Evolutionary conservation across 2,797 vertebrate species (phyloP).

Genomic region (Gobio occitaniae): DNA sequence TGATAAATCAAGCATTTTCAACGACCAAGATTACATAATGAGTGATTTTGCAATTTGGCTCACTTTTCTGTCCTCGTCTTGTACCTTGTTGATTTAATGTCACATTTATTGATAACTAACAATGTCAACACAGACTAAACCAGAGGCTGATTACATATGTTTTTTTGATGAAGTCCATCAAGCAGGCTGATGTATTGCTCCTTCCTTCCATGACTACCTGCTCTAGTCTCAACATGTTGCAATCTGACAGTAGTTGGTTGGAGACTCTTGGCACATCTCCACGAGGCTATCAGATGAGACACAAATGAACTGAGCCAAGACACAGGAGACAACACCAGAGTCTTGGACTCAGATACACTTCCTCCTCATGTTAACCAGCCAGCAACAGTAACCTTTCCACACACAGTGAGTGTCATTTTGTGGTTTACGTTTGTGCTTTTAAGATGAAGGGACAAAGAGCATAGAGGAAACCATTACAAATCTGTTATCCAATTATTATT

Average conservation of each 20-base stretch:
- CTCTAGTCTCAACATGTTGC: constrained; percentile 58
- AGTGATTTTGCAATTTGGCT: background rate
- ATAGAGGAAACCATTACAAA: constrained; percentile 23
- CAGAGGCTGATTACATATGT: constrained; percentile 43
- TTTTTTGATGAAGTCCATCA: constrained; percentile 52
- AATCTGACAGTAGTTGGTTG: constrained; percentile 52
- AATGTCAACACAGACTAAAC: constrained; percentile 25
- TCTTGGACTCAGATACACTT: constrained; percentile 57
- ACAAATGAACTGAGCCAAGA: constrained; percentile 53
- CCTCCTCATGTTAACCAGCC: constrained; percentile 59
- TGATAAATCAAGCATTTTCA: background rate
- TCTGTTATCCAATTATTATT: background rate
- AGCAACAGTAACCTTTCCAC: constrained; percentile 51
- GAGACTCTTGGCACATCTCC: constrained; percentile 57
- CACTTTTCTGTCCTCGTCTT: background rate
- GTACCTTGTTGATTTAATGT: constrained; percentile 25
- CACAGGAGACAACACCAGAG: constrained; percentile 57
- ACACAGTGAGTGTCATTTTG: constrained; percentile 40
- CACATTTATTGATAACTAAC: constrained; percentile 8
- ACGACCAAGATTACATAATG: background rate
- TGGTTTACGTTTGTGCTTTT: constrained; percentile 23
- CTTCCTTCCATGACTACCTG: constrained; percentile 34
- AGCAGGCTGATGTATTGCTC: constrained; percentile 42
- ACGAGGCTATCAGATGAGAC: constrained; percentile 59
- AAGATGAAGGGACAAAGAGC: background rate